Conservation (phyloP, 2,113 vertebrate species). For the Chaetorhynchus papuensis region DNA sequence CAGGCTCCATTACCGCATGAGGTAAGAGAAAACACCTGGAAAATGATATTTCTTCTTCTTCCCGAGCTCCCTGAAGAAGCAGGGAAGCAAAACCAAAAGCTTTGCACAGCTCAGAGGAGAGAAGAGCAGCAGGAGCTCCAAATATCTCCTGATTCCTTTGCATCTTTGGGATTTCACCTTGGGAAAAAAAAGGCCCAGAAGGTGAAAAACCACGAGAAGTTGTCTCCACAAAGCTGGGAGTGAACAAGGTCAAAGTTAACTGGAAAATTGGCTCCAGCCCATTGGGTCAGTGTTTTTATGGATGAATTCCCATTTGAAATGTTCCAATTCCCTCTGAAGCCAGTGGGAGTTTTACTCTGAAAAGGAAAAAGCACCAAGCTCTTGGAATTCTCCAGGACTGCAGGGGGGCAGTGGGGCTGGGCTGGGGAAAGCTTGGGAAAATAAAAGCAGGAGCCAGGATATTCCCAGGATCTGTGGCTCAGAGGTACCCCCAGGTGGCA, state of each 20-base stretch:
- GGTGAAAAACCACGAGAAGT: neutral
- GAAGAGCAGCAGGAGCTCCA: neutral
- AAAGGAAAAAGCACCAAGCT: neutral
- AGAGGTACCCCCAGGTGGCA: neutral
- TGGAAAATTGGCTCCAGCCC: neutral
- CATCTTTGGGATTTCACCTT: neutral
- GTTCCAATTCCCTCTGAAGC: neutral
- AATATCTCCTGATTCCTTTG: neutral
- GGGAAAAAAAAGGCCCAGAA: neutral
- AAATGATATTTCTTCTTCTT: neutral
- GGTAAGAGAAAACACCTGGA: conserved; percentile 68
- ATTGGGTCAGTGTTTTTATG: neutral
- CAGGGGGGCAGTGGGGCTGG: neutral
- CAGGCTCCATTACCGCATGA: conserved; percentile 91
- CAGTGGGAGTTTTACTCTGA: neutral
- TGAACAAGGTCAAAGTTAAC: neutral
- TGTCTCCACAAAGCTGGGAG: neutral
- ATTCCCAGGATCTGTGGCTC: neutral
- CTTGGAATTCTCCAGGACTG: neutral
- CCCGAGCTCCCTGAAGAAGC: neutral
- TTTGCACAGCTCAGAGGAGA: neutral
- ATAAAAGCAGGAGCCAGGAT: neutral
- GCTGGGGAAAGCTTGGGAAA: neutral
- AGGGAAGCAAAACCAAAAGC: neutral
- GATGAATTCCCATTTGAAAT: neutral